Percentiles rank a stretch among this genome's conserved stretches.
phyloP scores from a whole-genome alignment of 2,113 vertebrate genomes.

The Panurus biarmicus region DNA sequence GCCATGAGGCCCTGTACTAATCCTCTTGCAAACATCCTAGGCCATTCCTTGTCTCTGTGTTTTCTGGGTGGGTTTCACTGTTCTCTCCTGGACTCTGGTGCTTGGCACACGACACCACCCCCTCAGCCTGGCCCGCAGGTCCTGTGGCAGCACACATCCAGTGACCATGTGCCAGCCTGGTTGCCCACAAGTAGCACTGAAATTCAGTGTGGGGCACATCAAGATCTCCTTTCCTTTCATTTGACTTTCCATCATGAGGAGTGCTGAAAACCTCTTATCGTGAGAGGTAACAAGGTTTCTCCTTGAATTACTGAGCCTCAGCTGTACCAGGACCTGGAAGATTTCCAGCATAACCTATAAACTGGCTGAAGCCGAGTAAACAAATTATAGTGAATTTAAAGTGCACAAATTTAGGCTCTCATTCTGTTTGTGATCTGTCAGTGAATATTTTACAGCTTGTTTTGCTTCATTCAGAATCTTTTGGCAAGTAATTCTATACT shows the following conservation, averaged over 20 bases:
- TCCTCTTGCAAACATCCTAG: not conserved
- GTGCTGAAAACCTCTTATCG: not conserved
- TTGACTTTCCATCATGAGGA: conserved; percentile 24
- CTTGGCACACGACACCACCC: not conserved
- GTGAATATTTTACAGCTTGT: conserved; percentile 13
- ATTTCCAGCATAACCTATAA: conserved; percentile 27
- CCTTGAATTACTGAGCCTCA: conserved; percentile 30
- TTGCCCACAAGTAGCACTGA: not conserved
- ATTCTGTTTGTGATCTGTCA: not conserved
- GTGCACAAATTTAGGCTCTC: conserved; percentile 12
- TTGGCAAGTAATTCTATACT: not conserved
- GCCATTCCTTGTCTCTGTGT: not conserved
- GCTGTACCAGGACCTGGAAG: not conserved
- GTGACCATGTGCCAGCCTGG: not conserved
- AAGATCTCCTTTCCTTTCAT: not conserved
- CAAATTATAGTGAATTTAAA: conserved; percentile 43
- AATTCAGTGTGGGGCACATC: not conserved
- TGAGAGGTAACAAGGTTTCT: not conserved
- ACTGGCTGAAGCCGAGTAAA: conserved; percentile 30
- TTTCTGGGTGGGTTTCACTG: not conserved
- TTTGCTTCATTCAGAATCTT: conserved; percentile 28
- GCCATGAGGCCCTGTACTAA: not conserved
- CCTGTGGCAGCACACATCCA: not conserved
- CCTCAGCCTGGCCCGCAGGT: not conserved
- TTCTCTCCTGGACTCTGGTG: not conserved